Percentiles rank a stretch among this genome's conserved stretches.
Evolutionary conservation across 2,113 vertebrate genomes (phyloP).

Genomic region (Oplegnathus fasciatus): DNA sequence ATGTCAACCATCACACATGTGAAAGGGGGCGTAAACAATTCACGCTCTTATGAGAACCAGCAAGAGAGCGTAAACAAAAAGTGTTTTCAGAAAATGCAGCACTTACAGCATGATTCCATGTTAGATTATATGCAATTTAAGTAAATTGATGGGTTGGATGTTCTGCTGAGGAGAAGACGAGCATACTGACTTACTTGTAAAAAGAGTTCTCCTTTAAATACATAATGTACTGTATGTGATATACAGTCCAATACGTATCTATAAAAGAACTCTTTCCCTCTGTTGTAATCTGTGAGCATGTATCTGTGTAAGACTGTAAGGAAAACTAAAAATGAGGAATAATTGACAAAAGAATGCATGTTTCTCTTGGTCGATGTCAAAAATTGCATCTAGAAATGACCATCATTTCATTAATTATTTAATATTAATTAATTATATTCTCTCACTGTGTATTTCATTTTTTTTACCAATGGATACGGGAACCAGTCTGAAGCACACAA

Average conservation of each 20-base stretch:
- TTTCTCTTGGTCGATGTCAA: not conserved
- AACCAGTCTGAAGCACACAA: not conserved
- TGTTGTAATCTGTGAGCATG: not conserved
- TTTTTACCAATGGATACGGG: not conserved
- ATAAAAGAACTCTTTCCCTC: not conserved
- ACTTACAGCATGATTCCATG: not conserved
- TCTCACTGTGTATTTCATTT: not conserved
- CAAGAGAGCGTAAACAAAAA: not conserved
- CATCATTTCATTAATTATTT: not conserved
- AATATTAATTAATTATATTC: not conserved
- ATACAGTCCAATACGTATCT: not conserved
- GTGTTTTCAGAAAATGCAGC: not conserved
- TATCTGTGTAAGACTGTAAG: not conserved
- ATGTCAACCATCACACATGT: slow-evolving; percentile 37
- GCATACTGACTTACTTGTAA: not conserved
- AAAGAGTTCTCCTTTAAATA: not conserved
- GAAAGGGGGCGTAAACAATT: slow-evolving; percentile 14
- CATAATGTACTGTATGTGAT: not conserved
- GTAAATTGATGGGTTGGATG: not conserved
- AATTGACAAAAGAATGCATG: not conserved
- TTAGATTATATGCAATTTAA: not conserved
- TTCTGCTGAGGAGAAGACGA: not conserved
- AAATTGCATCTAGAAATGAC: not conserved
- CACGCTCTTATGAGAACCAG: slow-evolving; percentile 2
- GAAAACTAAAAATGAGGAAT: not conserved